Percentiles rank a stretch among this genome's conserved stretches.
These are phyloP conservation scores for Cossypha heuglini DNA, from an alignment of 2,797 vertebrate species.

Conservation along the genomic window DNA sequence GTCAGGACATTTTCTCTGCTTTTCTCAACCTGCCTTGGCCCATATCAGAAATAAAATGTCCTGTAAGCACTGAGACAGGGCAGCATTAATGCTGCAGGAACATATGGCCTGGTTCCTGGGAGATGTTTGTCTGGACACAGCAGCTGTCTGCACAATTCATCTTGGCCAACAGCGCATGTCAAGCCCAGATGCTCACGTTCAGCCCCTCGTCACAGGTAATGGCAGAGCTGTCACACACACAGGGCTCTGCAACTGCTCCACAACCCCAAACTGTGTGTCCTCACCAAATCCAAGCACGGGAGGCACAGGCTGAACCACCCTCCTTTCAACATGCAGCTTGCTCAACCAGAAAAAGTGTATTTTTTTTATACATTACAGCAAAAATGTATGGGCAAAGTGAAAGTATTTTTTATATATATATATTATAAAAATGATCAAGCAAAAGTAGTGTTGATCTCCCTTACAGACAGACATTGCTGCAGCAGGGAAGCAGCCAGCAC, in stretches of 20 bases:
- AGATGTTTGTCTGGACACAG: not conserved
- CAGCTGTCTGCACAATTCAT: conserved; percentile 23
- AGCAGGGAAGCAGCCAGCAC: not conserved
- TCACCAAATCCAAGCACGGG: not conserved
- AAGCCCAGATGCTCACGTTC: not conserved
- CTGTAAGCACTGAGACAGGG: not conserved
- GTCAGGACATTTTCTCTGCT: not conserved
- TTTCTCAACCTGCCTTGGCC: not conserved
- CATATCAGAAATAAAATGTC: not conserved
- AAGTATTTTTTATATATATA: too few relatives aligned
- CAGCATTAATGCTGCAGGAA: not conserved
- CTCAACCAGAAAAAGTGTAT: not conserved
- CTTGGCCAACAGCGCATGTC: not conserved
- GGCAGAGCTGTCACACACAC: not conserved
- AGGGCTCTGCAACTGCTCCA: not conserved
- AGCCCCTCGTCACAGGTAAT: not conserved
- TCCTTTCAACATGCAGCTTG: not conserved
- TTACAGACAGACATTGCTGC: not conserved
- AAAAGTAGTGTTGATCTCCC: not conserved
- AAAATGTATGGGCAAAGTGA: not conserved
- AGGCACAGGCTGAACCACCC: not conserved
- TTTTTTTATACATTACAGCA: not conserved
- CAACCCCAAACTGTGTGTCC: not conserved
- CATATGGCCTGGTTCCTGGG: not conserved
- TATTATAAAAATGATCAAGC: not conserved